Evolutionary conservation across 1,140 invertebrate genomes (phyloP).

Genomic region (Pseudachorutes palmiensis): DNA sequence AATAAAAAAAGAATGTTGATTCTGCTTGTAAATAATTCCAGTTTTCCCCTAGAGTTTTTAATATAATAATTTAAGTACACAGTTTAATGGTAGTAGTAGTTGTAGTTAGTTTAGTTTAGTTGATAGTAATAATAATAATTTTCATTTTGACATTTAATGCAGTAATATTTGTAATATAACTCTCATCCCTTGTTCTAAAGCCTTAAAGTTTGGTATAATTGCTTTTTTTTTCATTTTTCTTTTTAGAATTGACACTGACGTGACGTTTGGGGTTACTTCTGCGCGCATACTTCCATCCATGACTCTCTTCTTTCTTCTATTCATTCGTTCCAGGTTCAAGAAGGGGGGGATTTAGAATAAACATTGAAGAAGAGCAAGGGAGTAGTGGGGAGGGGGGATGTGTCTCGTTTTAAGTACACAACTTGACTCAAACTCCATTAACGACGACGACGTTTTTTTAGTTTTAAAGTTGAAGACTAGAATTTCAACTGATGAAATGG

Average conservation of each 20-base stretch:
- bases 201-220: slow-evolving; percentile 7
- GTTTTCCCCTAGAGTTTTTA: background rate
- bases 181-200: background rate
- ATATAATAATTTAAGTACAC: slow-evolving; percentile 2
- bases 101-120: background rate
- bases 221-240: background rate
- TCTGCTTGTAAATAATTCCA: too few relatives aligned
- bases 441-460: too few relatives aligned
- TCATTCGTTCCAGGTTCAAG: background rate
- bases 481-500: background rate
- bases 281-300: background rate
- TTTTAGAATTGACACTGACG: slow-evolving; percentile 5
- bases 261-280: background rate
- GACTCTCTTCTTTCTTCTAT: background rate
- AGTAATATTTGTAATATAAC: background rate
- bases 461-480: background rate
- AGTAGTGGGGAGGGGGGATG: background rate
- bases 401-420: slow-evolving; percentile 7
- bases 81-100: background rate
- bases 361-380: background rate
- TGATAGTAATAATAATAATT: background rate
- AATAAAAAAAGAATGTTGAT: too few relatives aligned
- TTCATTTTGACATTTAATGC: background rate
- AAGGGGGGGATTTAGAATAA: background rate
- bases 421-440: too few relatives aligned